A percentile compares a stretch with the other conserved stretches of the same genome.
phyloP scores from a whole-genome alignment of 2,888 invertebrate genomes.

The Microctonus aethiopoides region DNA sequence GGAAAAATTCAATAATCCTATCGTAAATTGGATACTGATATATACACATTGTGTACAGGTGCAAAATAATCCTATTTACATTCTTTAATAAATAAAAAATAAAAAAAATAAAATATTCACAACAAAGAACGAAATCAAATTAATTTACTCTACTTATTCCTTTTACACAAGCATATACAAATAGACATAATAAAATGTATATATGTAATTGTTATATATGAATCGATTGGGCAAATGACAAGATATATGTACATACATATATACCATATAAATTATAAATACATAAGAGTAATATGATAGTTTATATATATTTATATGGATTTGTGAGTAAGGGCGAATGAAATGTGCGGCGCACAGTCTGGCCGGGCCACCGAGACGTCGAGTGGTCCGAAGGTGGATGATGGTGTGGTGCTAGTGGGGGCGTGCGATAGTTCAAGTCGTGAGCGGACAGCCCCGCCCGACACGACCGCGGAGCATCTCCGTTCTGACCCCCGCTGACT shows the following conservation, averaged over 20 bases:
- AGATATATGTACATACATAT: not conserved
- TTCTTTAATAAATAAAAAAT: conserved; percentile 14
- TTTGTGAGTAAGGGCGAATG: not conserved
- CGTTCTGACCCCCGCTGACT: conserved; percentile 67
- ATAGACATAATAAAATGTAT: not conserved
- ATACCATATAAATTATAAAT: not conserved
- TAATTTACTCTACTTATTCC: not conserved
- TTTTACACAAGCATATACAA: not conserved
- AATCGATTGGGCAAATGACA: not conserved
- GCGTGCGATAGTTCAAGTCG: conserved; percentile 74
- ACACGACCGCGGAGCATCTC: conserved; percentile 66
- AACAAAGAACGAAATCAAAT: not conserved
- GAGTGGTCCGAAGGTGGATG: conserved; percentile 58
- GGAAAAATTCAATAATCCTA: not conserved
- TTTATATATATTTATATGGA: not conserved
- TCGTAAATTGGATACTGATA: not conserved
- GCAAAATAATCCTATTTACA: conserved; percentile 35
- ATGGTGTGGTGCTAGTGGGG: conserved; percentile 67
- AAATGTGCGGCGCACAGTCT: not conserved
- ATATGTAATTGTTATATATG: not conserved
- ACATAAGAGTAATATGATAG: not conserved
- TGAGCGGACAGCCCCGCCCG: conserved; percentile 69
- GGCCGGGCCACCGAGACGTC: conserved; percentile 36
- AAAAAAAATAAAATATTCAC: not conserved
- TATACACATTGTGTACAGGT: conserved; percentile 37